Evolutionary conservation across 2,888 invertebrate genomes (phyloP).

Genomic region (Nemotelus pantherinus): DNA sequence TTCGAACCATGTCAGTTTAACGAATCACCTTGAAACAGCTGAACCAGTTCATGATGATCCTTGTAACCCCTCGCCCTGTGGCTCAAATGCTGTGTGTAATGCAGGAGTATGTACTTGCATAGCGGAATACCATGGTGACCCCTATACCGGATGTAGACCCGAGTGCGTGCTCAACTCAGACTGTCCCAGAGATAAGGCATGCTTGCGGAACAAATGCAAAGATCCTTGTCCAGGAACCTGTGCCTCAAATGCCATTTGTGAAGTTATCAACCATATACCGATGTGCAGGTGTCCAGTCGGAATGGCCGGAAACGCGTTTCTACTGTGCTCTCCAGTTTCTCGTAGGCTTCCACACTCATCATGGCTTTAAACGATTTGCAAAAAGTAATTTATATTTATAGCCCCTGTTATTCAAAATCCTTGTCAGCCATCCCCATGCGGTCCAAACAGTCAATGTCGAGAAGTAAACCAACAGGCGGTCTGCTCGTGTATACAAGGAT

Average conservation of each 20-base stretch:
- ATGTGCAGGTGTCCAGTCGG: slow-evolving; percentile 78
- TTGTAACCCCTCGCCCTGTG: slow-evolving; percentile 82
- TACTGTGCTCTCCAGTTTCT: slow-evolving; percentile 65
- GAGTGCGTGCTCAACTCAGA: slow-evolving; percentile 82
- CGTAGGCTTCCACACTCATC: slow-evolving; percentile 55
- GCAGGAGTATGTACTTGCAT: slow-evolving; percentile 74
- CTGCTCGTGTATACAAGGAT: slow-evolving; percentile 74
- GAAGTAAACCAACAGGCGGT: slow-evolving; percentile 76
- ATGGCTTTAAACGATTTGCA: neutral
- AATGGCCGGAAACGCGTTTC: slow-evolving; percentile 79
- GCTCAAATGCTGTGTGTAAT: slow-evolving; percentile 76
- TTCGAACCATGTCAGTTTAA: neutral
- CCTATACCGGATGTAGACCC: slow-evolving; percentile 80
- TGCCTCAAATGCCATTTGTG: slow-evolving; percentile 78
- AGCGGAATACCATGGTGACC: slow-evolving; percentile 77
- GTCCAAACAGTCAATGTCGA: slow-evolving; percentile 81
- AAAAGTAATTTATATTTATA: slow-evolving; percentile 50
- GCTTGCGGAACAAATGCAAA: slow-evolving; percentile 76
- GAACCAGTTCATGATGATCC: slow-evolving; percentile 66
- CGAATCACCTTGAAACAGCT: neutral
- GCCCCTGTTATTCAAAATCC: slow-evolving; percentile 65
- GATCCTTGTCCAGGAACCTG: slow-evolving; percentile 85
- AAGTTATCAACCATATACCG: slow-evolving; percentile 80
- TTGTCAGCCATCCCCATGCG: slow-evolving; percentile 74
- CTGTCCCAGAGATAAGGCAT: slow-evolving; percentile 76